Conservation (phyloP, 1,140 invertebrate genomes). For the Colletes gigas region DNA sequence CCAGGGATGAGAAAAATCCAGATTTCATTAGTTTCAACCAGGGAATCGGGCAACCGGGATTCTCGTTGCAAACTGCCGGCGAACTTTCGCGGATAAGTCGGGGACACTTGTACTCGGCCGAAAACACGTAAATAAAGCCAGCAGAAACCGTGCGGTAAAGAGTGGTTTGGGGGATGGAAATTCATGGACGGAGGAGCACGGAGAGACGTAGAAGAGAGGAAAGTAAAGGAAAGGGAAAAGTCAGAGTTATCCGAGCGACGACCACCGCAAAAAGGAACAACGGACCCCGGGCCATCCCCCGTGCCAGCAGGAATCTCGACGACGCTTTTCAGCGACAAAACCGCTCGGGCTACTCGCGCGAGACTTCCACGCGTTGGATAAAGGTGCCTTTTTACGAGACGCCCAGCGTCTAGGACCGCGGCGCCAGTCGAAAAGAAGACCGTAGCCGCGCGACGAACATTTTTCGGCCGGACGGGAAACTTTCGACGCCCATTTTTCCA, state of each 20-base stretch:
- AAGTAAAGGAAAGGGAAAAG: background rate
- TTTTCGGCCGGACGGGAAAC: slow-evolving; percentile 19
- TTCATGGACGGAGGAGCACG: slow-evolving; percentile 25
- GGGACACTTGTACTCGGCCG: slow-evolving; percentile 50
- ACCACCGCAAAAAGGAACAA: slow-evolving; percentile 63
- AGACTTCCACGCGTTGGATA: slow-evolving; percentile 44
- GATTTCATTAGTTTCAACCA: slow-evolving; percentile 30
- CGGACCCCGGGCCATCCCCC: slow-evolving; percentile 16
- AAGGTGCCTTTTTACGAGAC: slow-evolving; percentile 49
- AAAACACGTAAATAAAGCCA: slow-evolving; percentile 70
- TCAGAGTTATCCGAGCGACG: slow-evolving; percentile 60
- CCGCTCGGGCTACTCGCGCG: background rate
- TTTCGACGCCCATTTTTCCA: background rate
- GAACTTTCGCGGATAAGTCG: slow-evolving; percentile 10
- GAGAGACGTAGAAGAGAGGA: background rate
- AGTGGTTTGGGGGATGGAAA: background rate
- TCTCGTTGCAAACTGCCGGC: slow-evolving; percentile 22
- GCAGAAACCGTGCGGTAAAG: background rate
- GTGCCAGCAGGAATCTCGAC: slow-evolving; percentile 61
- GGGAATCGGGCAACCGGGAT: slow-evolving; percentile 25
- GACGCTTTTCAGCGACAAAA: slow-evolving; percentile 52
- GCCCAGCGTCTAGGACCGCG: background rate
- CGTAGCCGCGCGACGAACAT: background rate
- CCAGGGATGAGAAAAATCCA: slow-evolving; percentile 2
- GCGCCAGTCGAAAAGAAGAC: background rate